Base-by-base conservation (phyloP, 2,888 invertebrate genomes). In the Thera obeliscata region DNA sequence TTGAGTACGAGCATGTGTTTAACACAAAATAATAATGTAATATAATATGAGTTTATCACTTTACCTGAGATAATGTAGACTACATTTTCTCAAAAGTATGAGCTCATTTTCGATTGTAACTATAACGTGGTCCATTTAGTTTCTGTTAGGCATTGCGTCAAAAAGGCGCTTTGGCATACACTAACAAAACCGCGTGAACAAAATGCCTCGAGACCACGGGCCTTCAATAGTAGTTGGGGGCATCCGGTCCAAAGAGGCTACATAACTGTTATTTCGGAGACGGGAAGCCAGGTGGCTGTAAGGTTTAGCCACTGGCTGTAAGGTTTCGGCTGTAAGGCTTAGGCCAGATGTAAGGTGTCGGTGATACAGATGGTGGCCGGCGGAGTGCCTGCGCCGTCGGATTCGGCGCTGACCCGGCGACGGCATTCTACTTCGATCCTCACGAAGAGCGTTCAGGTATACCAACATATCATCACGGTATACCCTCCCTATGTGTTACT, bases 381-480 rank as follows among this genome's bases (percentile, higher is more conserved):
- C 78, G 83, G 84, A 75, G 81, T 82, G 62, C 8, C 61, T 12
- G 63, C 56, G 57, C 83, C 83, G 66, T 74, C 76, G 73, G 90
- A 94, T 85, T 89, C 95, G 86, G 95, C 95, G 89, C 95, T 96
- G 90, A 96, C 96, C 81, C 94, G 95, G 88, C 95, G 96, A 85
- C 95, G 96, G 79, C 96, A 96, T 95, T 96, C 96, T 93, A 96
- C 96, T 86, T 95, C 95, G 86, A 94, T 95, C 93, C 94, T 95
- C 91, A 94, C 94, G 85, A 92, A 94, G 91, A 95, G 92, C 93
- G 94, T 94, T 85, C 95, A 95, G 95, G 95, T 95, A 95, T 78
- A 77, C 67, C 74, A 78, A 76, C 78, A 77, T 38, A 41, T 63
- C 61, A 68, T 65, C 63, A 36, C 48, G 61, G 56, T 61, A 56